Evolutionary conservation across 2,113 vertebrate genomes (phyloP), one percentile per base, ranked within the genome.

Genomic region (Astur gentilis): DNA sequence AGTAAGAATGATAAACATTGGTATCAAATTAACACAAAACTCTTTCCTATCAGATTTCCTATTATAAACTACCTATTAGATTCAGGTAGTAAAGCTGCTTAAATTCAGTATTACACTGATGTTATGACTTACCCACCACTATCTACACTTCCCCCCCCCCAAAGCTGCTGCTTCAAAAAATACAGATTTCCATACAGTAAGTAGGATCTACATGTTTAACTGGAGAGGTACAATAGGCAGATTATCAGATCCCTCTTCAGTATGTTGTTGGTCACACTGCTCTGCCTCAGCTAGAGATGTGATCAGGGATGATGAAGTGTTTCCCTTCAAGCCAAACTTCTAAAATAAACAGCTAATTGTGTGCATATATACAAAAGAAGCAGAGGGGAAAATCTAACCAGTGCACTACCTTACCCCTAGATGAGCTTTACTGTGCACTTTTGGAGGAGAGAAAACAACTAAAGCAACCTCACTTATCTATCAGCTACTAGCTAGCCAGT

Each of bases 251-350:
- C 29, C 31, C 42, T 82, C 31, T 72, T 62, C 65, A 27, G 31
- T 34, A n/a, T 1, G 0, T 5, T 31, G 22, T 26, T 44, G 60
- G 32, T 54, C 61, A 71, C 10, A 6, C 14, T 47, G 11, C 31
- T 52, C 60, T 72, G 42, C 31, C 42, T 44, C 70, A 89, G 13
- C 26, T 16, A 55, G 36, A 42, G 32, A 75, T 22, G 13, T 32
- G 13, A 45, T 16, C 9, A 1, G 0, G 29, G 16, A 34, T 16
- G 11, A 47, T 13, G 4, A 22, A 3, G 2, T 38, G 9, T 52
- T 23, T 20, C 76, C 23, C 29, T 90, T 67, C 71, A 77, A 76
- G 44, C 15, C 40, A 27, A 38, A 47, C 29, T 83, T 64, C 45
- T 64, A 50, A 72, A 90, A 26, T 44, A 75, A 90, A 40, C 2